Base-by-base conservation (phyloP, 1,140 invertebrate species). In the Chlorops oryzae region DNA sequence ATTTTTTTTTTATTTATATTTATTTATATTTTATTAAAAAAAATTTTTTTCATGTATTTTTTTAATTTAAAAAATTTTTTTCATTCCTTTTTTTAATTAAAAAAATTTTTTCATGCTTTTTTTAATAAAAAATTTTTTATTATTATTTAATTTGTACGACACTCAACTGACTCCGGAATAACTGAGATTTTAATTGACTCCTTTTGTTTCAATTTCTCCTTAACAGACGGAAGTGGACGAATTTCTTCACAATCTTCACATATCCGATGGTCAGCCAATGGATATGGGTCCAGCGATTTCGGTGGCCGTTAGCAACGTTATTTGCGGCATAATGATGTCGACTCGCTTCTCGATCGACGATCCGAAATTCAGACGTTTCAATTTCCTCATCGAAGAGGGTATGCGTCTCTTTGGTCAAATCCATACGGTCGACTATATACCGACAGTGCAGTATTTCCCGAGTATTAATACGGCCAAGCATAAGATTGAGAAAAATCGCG, bases 301-400 rank as follows among this genome's bases (percentile, higher is more conserved):
- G n/a, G 80, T 87, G 50, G 83, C 87, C 3, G 85, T 94, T 44
- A 89, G 86, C 62, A 96, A 96, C 70, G 89, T 96, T 1, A 93
- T 96, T 50, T 93, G 91, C 67, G 86, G 85, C 21, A 81, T 96
- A 25, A 80, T 92, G 53, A 95, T 96, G 90, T 87, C 87, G 15
- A 82, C 90, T 0, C 77, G 90, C 5, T 96, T 93, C 68, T 80
- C 81, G 35, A 79, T 84, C 52, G 81, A 86, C 13, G 89, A 92
- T 58, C 69, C 74, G 2, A 77, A 80, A 15, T 95, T 94, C 73
- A 74, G 79, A 17, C 75, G 87, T 32, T 87, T 92, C 61, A 90
- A 90, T 78, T 70, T 78, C 32, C 76, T 92, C 4, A 90, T 92
- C 55, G 88, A 92, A 56, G 90, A 94, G 74, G 91, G 91, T 12